These are phyloP conservation scores for Melanotaenia trifasciata DNA, from an alignment of 2,797 vertebrate genomes.

Conservation along the genomic window DNA sequence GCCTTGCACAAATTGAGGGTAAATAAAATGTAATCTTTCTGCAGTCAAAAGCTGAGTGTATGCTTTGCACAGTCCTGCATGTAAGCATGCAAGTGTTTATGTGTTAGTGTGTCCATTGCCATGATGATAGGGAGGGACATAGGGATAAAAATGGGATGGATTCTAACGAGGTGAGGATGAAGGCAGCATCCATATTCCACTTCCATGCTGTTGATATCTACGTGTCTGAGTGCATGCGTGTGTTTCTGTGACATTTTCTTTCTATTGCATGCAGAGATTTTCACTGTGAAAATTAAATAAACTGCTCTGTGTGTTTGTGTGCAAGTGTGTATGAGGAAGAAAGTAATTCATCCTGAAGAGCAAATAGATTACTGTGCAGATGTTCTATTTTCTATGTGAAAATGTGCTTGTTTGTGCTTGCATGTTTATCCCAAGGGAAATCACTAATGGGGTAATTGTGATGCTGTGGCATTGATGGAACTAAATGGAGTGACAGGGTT, in stretches of 20 bases:
- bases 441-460: conserved; percentile 65
- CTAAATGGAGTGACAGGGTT: conserved; percentile 39
- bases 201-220: conserved; percentile 25
- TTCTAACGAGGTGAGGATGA: conserved; percentile 30
- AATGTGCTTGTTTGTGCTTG: conserved; percentile 12
- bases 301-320: conserved; percentile 20
- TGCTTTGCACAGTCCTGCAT: conserved; percentile 34
- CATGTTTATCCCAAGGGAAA: conserved; percentile 52
- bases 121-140: conserved; percentile 11
- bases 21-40: conserved; percentile 50
- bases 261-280: conserved; percentile 21
- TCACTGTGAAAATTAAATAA: conserved; percentile 46
- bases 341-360: conserved; percentile 43
- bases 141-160: conserved; percentile 25
- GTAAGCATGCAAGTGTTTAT: conserved; percentile 10
- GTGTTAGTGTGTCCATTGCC: conserved; percentile 14
- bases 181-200: conserved; percentile 42
- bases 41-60: conserved; percentile 20
- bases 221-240: neutral
- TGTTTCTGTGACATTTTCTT: conserved; percentile 14
- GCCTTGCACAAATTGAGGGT: conserved; percentile 45
- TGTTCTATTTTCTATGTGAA: conserved; percentile 43
- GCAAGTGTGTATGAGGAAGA: conserved; percentile 2
- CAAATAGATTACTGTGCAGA: conserved; percentile 52
- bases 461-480: conserved; percentile 50